phyloP scores from a whole-genome alignment of 2,888 invertebrate species.

The Toxonevra muliebris region DNA sequence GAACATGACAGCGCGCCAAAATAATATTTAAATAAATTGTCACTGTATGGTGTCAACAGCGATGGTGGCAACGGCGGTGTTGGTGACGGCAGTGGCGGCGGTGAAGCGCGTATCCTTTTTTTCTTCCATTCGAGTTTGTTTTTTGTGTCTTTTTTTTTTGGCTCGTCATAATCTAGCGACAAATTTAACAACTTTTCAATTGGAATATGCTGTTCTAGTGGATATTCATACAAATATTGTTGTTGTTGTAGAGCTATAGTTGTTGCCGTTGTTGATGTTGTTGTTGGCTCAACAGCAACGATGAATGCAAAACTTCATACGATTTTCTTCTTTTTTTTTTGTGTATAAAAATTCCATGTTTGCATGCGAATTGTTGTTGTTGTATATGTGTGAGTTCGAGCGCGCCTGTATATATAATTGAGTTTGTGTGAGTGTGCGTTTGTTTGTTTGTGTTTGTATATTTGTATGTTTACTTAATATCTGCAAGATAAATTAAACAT shows the following conservation, averaged over 20 bases:
- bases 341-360: neutral
- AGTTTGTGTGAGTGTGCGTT: too few species aligned
- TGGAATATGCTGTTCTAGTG: constrained; percentile 1
- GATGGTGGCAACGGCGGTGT: neutral
- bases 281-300: constrained; percentile 12
- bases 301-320: constrained; percentile 5
- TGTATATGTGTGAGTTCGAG: neutral
- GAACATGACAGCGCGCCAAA: constrained; percentile 26
- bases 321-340: neutral
- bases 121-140: neutral
- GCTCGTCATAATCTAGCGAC: constrained; percentile 1
- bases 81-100: neutral
- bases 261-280: constrained; percentile 14
- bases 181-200: constrained; percentile 25
- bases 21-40: constrained; percentile 29
- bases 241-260: constrained; percentile 3
- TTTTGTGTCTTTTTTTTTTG: neutral
- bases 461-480: constrained; percentile 31
- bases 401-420: too few species aligned
- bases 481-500: constrained; percentile 46
- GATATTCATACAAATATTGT: constrained; percentile 9
- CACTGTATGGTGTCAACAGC: neutral
- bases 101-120: neutral
- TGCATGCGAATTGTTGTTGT: neutral
- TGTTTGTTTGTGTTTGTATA: constrained; percentile 1